Base-by-base conservation (phyloP, 2,113 vertebrate species). In the Chinchilla lanigera region DNA sequence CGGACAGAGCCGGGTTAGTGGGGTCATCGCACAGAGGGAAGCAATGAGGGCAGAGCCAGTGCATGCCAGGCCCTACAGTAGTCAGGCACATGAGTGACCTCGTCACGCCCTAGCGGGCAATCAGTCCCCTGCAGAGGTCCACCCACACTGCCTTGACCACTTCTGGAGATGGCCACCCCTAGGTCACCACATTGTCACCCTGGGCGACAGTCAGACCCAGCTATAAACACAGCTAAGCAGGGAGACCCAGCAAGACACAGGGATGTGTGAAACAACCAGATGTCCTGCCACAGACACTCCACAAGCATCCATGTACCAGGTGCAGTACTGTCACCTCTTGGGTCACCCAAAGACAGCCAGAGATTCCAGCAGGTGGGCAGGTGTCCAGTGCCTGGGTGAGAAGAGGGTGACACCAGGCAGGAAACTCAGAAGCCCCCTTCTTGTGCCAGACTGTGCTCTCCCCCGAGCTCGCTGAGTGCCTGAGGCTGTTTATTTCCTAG, bases 401-500 rank as follows among this genome's bases (percentile, higher is more conserved):
- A 93, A 67, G 81, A 87, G 26, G 35, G 69, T 73, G 61, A 38
- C 56, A 38, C 67, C 26, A 75, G 85, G 54, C 54, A 38, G 85
- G 78, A 90, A 81, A 41, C 65, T 47, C 61, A 83, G 82, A 63
- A 5, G 47, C 41, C 7, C 65, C 77, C 28, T 52, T 13, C 61
- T 61, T 38, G 4, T 14, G 26, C 67, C 44, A 90, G 80, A 47
- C 67, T 33, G 69, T 60, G 58, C 89, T 60, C 89, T 91, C 58
- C 69, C 56, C 77, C 13, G 20, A 52, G 86, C 77, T 85, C 6
- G 8, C 94, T 13, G 67, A 95, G 84, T 2, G 56, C 95, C 90
- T 6, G 16, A 95, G 96, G 93, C 96, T 98, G 98, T 97, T 97
- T 98, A 97, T 97, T 98, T 97, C 97, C 96, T 95, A 92, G 89